Conservation (phyloP, 2,888 invertebrate species). For the Heterodera filipjevi region DNA sequence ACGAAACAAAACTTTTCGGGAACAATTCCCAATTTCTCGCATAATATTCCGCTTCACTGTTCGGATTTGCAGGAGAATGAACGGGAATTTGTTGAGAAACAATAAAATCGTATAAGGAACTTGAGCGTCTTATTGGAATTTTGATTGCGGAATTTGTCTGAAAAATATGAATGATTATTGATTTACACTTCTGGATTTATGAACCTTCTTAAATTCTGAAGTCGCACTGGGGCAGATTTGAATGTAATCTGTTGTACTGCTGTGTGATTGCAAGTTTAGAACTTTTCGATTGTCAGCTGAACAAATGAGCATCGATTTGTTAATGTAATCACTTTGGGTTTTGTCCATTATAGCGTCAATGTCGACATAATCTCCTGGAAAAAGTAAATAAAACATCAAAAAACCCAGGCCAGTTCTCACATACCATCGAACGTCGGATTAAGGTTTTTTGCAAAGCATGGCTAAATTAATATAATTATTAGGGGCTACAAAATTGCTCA, state of each 20-base stretch:
- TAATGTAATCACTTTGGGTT: neutral
- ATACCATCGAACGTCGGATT: neutral
- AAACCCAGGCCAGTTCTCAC: no score
- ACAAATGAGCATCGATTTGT: slow-evolving; percentile 3
- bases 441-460: neutral
- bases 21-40: slow-evolving; percentile 15
- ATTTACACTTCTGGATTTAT: neutral
- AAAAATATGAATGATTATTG: neutral
- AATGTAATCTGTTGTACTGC: slow-evolving; percentile 16
- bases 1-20: neutral
- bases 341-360: slow-evolving; percentile 23
- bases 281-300: neutral
- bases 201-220: slow-evolving; percentile 13
- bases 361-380: slow-evolving; percentile 23
- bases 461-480: slow-evolving; percentile 8
- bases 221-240: slow-evolving; percentile 23
- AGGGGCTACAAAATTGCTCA: neutral
- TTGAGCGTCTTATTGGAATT: slow-evolving; percentile 22
- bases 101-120: slow-evolving; percentile 20
- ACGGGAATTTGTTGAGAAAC: neutral
- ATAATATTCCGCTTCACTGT: slow-evolving; percentile 13
- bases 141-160: neutral
- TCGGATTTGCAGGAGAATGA: neutral
- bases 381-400: neutral
- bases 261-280: neutral